Evolutionary conservation across 2,888 invertebrate genomes (phyloP).

Genomic region (Clistopyga incitator): DNA sequence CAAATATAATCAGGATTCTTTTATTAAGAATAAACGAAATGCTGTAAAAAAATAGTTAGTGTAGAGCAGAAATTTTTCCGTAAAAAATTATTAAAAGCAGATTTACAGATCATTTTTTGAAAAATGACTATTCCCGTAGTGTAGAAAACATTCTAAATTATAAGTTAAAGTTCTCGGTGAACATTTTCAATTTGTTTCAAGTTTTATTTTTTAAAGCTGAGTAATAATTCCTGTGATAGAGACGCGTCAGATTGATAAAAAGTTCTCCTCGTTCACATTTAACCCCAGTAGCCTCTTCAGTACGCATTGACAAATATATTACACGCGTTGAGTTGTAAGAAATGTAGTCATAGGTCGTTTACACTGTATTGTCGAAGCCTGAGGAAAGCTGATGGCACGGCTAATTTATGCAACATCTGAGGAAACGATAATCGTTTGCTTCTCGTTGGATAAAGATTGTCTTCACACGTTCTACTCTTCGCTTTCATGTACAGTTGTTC

Average conservation of each 20-base stretch:
- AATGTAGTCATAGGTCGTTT: constrained; percentile 29
- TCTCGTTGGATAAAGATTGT: constrained; percentile 38
- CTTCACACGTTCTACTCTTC: constrained; percentile 51
- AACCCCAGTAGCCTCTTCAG: constrained; percentile 18
- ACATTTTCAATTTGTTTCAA: not conserved
- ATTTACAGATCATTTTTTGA: too few species aligned
- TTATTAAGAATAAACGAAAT: too few species aligned
- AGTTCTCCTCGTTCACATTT: constrained; percentile 9
- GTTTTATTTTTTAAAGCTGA: not conserved
- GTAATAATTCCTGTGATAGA: constrained; percentile 15
- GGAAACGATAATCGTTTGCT: constrained; percentile 59
- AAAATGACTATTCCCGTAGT: too few species aligned
- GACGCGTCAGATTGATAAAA: constrained; percentile 16
- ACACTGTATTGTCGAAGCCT: constrained; percentile 24
- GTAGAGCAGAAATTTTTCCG: too few species aligned
- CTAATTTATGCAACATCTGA: constrained; percentile 52
- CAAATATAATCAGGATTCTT: too few species aligned
- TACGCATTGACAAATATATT: constrained; percentile 50
- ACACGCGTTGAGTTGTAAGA: constrained; percentile 22
- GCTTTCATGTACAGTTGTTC: constrained; percentile 41
- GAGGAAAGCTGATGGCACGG: not conserved
- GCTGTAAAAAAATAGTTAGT: too few species aligned
- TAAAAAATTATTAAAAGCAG: too few species aligned
- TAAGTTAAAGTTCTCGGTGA: not conserved
- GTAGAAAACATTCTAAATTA: too few species aligned